Base-by-base conservation (phyloP, 2,888 invertebrate species). In the Rhorus exstirpatorius region DNA sequence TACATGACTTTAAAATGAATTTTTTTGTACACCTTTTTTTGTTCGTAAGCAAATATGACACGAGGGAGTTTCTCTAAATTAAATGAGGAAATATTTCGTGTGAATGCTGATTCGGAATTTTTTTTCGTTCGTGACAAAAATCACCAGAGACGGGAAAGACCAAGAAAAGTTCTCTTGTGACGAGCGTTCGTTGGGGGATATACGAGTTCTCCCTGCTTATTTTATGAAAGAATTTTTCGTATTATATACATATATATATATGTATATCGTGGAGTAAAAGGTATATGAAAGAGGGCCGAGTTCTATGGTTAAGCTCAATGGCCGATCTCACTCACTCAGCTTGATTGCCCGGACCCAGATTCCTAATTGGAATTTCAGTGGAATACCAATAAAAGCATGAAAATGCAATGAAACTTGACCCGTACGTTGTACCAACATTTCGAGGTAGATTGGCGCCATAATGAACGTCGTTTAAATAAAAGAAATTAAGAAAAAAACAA, bases 61-160 rank as follows among this genome's bases (percentile, higher is more conserved):
- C n/a, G n/a, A n/a, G n/a, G n/a, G n/a, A n/a, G n/a, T n/a, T n/a
- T n/a, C n/a, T n/a, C n/a, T 14, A 68, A 68, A 35, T 68, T 53
- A 68, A 67, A 75, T n/a, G 65, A 55, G 46, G 17, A 53, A 58
- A 65, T 65, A 75, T 65, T 65, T 75, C 65, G 75, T 55, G 44
- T 44, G 55, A 75, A 65, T 44, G 75, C 65, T 75, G 55, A 65
- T 65, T 44, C 65, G 21, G 38, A 41, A 65, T 75, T 75, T 75
- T 63, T 46, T 65, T 26, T 38, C 38, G 61, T 72, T 72, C 53
- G 75, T 46, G 75, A 75, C 55, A 46, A 14, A 75, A 75, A 75
- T 63, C 74, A 63, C 74, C 44, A 44, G 55, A 44, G 44, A 44
- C n/a, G 19, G 14, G 12, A 53, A 21, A 55, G 24, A 31, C 21